Percentiles rank a stretch among this genome's conserved stretches.
phyloP scores from a whole-genome alignment of 2,113 vertebrate genomes.

The Aramus guarauna region DNA sequence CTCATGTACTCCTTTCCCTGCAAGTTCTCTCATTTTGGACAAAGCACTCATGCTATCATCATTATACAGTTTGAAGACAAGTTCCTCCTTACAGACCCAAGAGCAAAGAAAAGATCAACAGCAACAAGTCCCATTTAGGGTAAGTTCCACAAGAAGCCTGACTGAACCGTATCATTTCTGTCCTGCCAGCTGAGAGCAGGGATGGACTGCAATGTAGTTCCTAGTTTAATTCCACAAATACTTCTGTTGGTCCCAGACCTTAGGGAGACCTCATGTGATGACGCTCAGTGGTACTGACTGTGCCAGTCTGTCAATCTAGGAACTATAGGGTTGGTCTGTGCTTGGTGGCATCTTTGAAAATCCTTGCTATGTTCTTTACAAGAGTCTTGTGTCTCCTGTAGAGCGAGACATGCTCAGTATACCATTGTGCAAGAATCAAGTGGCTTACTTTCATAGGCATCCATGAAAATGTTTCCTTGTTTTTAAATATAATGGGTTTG shows the following conservation, averaged over 20 bases:
- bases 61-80: not conserved
- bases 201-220: not conserved
- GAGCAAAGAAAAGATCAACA: not conserved
- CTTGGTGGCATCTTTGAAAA: slow-evolving; percentile 3
- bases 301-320: not conserved
- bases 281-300: not conserved
- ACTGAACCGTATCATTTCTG: not conserved
- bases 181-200: not conserved
- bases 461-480: not conserved
- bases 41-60: not conserved
- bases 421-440: not conserved
- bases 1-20: not conserved
- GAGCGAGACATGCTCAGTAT: not conserved
- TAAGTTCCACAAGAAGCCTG: not conserved
- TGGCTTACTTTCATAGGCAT: fast-evolving
- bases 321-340: not conserved
- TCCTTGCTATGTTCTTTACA: not conserved
- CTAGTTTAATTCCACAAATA: not conserved
- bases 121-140: not conserved
- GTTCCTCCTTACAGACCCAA: not conserved
- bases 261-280: not conserved
- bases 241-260: not conserved
- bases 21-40: not conserved
- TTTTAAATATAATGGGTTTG: not conserved
- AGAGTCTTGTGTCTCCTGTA: not conserved